Percentiles rank a stretch among this genome's conserved stretches.
These are phyloP conservation scores for Altica lythri DNA, from an alignment of 2,888 invertebrate species.

Conservation along the genomic window DNA sequence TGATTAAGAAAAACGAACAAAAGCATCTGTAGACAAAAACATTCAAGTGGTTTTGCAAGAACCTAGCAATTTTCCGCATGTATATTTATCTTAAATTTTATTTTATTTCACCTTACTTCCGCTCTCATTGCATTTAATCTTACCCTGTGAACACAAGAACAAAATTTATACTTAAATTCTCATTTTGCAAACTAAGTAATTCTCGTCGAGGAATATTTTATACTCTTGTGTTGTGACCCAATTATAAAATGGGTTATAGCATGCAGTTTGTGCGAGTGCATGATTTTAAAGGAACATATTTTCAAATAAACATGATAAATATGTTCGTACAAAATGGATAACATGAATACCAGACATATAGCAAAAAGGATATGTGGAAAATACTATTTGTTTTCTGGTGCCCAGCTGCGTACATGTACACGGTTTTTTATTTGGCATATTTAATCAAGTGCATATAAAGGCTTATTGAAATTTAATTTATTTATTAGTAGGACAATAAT, in stretches of 20 bases:
- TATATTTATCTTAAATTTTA: no score
- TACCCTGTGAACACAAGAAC: background rate
- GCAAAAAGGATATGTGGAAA: background rate
- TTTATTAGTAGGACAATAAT: no score
- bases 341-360: background rate
- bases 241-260: background rate
- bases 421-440: no score
- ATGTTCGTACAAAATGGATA: conserved; percentile 5
- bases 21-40: no score
- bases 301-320: conserved; percentile 12
- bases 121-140: background rate
- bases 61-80: no score
- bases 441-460: no score
- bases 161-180: background rate
- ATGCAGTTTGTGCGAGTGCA: background rate
- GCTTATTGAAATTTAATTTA: no score
- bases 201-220: conserved; percentile 2
- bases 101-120: no score
- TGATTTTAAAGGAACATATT: conserved; percentile 12
- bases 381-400: conserved; percentile 11
- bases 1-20: no score
- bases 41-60: no score
- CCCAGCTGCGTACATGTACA: no score
- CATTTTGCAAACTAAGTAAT: background rate
- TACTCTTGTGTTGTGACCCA: conserved; percentile 6